Evolutionary conservation across 2,797 vertebrate genomes (phyloP).

Genomic region (Diplodus sargus): DNA sequence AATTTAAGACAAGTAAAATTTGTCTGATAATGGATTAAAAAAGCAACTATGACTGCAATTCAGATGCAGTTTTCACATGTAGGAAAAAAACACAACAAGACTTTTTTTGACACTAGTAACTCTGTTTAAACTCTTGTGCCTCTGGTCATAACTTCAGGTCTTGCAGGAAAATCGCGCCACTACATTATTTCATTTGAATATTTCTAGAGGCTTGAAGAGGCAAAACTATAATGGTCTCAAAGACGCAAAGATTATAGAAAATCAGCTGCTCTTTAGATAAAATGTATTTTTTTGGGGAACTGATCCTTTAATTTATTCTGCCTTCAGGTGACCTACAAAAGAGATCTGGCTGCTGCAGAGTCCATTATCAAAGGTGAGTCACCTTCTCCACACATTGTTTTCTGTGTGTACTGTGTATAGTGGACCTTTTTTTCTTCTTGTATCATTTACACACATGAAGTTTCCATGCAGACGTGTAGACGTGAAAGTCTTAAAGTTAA

Average conservation of each 20-base stretch:
- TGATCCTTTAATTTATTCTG: slow-evolving; percentile 56
- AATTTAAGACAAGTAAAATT: neutral
- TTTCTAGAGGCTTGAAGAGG: neutral
- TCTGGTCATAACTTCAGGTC: neutral
- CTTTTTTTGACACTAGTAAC: neutral
- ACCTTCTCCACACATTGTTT: slow-evolving; percentile 26
- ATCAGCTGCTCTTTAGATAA: neutral
- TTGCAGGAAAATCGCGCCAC: neutral
- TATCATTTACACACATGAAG: neutral
- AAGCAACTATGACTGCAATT: neutral
- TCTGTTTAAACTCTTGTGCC: neutral
- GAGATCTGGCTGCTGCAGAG: slow-evolving; percentile 94
- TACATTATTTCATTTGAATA: neutral
- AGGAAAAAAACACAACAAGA: neutral
- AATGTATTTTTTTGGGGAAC: neutral
- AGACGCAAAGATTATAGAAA: neutral
- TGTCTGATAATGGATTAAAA: neutral
- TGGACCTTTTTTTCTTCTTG: neutral
- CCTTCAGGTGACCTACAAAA: slow-evolving; percentile 95
- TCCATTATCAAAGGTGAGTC: slow-evolving; percentile 94
- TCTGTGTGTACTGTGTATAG: neutral
- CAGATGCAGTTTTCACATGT: neutral
- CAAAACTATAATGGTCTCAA: neutral
- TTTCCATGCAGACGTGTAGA: slow-evolving; percentile 23
- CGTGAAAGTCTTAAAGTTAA: slow-evolving; percentile 13